Conservation (phyloP, 1,140 invertebrate genomes). For the Magallana angulata region DNA sequence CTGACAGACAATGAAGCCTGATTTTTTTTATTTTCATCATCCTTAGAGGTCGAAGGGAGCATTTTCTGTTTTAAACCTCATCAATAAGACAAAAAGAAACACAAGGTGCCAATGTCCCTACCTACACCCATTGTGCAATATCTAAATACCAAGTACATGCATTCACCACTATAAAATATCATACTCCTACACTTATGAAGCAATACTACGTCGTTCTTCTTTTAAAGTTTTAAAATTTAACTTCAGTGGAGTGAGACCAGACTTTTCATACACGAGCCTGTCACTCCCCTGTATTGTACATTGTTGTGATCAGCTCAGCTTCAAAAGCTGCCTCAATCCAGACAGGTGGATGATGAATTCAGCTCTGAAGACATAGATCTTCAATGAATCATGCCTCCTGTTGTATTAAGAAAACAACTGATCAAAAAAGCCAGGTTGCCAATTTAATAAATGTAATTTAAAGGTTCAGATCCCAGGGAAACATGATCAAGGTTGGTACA, state of each 20-base stretch:
- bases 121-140: too few relatives aligned
- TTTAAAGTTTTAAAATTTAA: not conserved
- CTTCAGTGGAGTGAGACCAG: not conserved
- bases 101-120: too few relatives aligned
- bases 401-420: slow-evolving; percentile 13
- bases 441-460: slow-evolving; percentile 28
- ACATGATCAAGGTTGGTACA: not conserved
- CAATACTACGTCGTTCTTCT: not conserved
- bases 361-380: slow-evolving; percentile 15
- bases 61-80: too few relatives aligned
- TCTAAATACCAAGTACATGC: not conserved
- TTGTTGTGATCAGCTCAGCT: not conserved
- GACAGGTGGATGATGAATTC: slow-evolving; percentile 17
- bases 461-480: slow-evolving; percentile 14
- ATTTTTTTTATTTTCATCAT: too few relatives aligned
- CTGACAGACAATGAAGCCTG: too few relatives aligned
- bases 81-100: too few relatives aligned
- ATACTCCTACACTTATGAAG: not conserved
- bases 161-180: not conserved
- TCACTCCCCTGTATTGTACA: not conserved
- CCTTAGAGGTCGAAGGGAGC: too few relatives aligned
- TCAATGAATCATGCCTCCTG: slow-evolving; percentile 25
- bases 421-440: slow-evolving; percentile 31
- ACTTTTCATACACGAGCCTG: not conserved
- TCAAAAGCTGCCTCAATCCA: not conserved